Evolutionary conservation across 1,140 invertebrate species (phyloP).

Genomic region (Aricia agestis): DNA sequence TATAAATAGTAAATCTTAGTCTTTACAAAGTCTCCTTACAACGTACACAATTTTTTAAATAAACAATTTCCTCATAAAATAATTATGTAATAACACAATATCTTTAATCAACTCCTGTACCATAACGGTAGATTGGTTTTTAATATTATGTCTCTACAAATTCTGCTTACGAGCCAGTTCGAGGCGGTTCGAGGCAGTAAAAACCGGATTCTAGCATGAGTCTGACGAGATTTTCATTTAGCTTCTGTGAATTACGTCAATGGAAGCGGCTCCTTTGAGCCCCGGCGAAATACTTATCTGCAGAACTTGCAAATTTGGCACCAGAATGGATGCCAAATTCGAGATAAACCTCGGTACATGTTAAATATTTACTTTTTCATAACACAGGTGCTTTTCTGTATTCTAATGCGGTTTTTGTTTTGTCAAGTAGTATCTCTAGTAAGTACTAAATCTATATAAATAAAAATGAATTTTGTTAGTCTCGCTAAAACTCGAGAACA

Average conservation of each 20-base stretch:
- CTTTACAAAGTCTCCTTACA: too few species aligned
- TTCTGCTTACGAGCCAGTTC: neutral
- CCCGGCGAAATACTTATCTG: conserved; percentile 5
- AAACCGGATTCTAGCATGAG: neutral
- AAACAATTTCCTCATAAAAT: neutral
- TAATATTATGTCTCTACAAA: neutral
- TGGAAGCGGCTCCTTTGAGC: conserved; percentile 11
- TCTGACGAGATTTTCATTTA: conserved; percentile 12
- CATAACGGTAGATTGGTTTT: neutral
- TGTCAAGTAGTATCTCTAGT: too few species aligned
- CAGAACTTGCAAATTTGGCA: neutral
- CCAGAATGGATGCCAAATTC: neutral
- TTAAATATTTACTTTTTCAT: neutral
- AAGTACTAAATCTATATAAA: too few species aligned
- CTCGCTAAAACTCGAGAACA: too few species aligned
- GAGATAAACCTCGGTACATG: neutral
- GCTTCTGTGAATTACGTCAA: conserved; percentile 7
- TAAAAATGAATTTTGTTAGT: too few species aligned
- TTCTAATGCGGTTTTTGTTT: too few species aligned
- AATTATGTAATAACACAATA: too few species aligned
- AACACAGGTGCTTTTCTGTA: neutral
- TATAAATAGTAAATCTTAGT: too few species aligned
- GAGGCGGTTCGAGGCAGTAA: neutral
- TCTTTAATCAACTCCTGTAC: too few species aligned
- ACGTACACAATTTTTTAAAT: too few species aligned